Evolutionary conservation across 2,113 vertebrate species (phyloP), one percentile per base, ranked within the genome.

Genomic region (Nannospalax galili): DNA sequence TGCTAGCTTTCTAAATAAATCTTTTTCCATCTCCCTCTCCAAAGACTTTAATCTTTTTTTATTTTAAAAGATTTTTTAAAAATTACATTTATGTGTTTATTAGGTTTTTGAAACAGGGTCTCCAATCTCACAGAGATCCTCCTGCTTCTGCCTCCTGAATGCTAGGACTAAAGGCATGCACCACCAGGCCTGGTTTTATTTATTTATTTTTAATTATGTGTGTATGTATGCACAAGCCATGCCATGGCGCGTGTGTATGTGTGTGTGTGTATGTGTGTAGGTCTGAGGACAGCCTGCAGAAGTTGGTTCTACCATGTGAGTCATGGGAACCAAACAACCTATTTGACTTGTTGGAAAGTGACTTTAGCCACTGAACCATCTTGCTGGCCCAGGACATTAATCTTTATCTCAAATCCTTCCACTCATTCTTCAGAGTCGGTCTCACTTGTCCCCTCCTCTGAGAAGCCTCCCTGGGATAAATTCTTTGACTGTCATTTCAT

Each of bases 391-490:
- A 72, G 15, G 5, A 40, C 26, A 4, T 88, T 67, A 48, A 56
- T 92, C 10, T 5, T 42, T 65, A 30, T 42, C n/a, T 87, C 67
- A 67, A 87, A 26, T 40, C 17, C 19, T 91, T 64, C 40, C 35
- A 14, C n/a, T 84, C 24, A 20, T 56, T 74, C 69, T 93, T 93
- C 65, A 90, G 79, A 91, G 37, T 52, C 79, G 45, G 40, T 77
- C 56, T 95, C 81, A 78, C 72, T 30, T 52, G 52, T 48, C 40
- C n/a, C 28, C 37, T 80, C 48, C 58, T 94, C 70, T 37, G 52
- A 78, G 77, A 78, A 93, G 35, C 40, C 32, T 74, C 73, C 40
- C 88, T 32, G 69, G 93, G 62, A 93, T 58, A 81, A 84, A 30
- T 26, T 22, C 75, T 81, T 73, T 65, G 26, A 32, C 52, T 81